Evolutionary conservation across 2,113 vertebrate species (phyloP).

Genomic region (Trematomus loennbergii): DNA sequence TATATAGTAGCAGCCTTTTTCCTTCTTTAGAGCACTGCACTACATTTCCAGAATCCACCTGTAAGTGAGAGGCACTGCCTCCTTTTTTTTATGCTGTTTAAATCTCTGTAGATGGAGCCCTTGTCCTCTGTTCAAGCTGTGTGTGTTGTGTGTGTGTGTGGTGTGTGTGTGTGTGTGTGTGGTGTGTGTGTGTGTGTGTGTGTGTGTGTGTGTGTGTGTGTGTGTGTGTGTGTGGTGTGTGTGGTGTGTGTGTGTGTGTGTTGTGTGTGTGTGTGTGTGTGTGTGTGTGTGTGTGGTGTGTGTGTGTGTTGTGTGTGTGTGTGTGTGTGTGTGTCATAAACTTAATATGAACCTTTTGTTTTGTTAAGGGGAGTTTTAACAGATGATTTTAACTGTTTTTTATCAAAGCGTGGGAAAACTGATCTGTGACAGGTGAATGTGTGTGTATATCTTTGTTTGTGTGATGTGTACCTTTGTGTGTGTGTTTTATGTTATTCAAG

Average conservation of each 20-base stretch:
- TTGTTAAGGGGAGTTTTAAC: neutral
- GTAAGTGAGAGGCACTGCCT: neutral
- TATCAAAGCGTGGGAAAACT: neutral
- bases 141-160: neutral
- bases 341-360: too few species aligned
- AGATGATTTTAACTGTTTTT: neutral
- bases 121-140: conserved; percentile 14
- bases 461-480: neutral
- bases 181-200: neutral
- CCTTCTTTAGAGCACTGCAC: neutral
- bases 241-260: neutral
- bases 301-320: conserved; percentile 14
- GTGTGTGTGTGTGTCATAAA: neutral
- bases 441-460: neutral
- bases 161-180: too few species aligned
- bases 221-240: neutral
- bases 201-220: conserved; percentile 22
- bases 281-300: neutral
- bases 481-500: conserved; percentile 38
- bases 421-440: conserved; percentile 19
- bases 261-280: conserved; percentile 9
- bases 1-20: too few species aligned
- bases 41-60: conserved; percentile 7
- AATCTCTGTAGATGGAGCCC: conserved; percentile 52
- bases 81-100: conserved; percentile 8